Evolutionary conservation across 2,888 invertebrate species (phyloP).

Genomic region (Lasioglossum marginatum): DNA sequence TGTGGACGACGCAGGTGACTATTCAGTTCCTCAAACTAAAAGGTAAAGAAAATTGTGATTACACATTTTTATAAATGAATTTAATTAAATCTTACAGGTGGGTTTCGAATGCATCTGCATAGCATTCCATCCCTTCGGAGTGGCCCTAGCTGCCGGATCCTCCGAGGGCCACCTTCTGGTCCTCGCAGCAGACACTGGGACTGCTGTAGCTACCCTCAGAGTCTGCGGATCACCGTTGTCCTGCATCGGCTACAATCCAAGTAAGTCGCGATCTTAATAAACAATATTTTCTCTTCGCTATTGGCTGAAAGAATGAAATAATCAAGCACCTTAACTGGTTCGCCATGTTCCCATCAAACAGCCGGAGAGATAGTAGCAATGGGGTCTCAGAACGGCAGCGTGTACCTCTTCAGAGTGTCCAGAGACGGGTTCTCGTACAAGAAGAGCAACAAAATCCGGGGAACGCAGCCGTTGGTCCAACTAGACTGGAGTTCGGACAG

Average conservation of each 20-base stretch:
- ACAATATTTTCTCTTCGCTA: neutral
- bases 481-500: constrained; percentile 97
- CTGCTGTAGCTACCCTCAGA: constrained; percentile 92
- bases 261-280: constrained; percentile 85
- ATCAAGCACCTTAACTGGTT: neutral
- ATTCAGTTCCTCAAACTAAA: neutral
- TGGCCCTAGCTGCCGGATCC: constrained; percentile 94
- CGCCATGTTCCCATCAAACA: constrained; percentile 82
- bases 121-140: constrained; percentile 95
- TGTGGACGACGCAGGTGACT: constrained; percentile 93
- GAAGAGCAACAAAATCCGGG: constrained; percentile 94
- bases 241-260: constrained; percentile 94
- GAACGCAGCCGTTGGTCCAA: constrained; percentile 93
- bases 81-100: constrained; percentile 85
- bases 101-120: constrained; percentile 95
- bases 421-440: constrained; percentile 96
- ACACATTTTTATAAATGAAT: no score
- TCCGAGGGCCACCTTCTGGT: constrained; percentile 95
- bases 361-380: constrained; percentile 95
- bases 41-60: no score
- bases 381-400: constrained; percentile 95
- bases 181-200: constrained; percentile 94
- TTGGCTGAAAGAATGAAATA: neutral
- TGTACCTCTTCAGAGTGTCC: constrained; percentile 93
- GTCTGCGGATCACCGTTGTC: constrained; percentile 95